Evolutionary conservation across 2,113 vertebrate genomes (phyloP).

Genomic region (Rhagologus leucostigma): DNA sequence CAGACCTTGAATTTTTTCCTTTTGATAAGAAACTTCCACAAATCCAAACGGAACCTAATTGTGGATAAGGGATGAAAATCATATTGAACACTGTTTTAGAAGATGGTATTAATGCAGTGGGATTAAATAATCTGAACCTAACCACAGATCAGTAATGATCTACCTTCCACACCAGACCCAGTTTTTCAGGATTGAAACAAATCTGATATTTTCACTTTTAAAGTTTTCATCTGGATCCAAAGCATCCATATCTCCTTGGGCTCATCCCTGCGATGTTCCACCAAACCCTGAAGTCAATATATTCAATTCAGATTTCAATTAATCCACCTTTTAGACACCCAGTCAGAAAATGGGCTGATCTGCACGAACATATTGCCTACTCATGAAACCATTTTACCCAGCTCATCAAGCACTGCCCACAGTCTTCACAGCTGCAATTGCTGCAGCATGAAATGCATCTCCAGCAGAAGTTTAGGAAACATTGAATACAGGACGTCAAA

Average conservation of each 20-base stretch:
- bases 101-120: neutral
- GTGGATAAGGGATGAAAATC: neutral
- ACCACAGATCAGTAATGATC: neutral
- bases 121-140: neutral
- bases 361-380: neutral
- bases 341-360: neutral
- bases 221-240: neutral
- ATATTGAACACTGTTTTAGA: neutral
- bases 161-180: neutral
- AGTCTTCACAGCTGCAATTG: neutral
- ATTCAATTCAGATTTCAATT: neutral
- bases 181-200: neutral
- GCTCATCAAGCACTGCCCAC: neutral
- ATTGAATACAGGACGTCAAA: neutral
- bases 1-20: neutral
- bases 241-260: neutral
- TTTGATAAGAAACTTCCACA: neutral
- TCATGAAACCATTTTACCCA: neutral
- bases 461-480: neutral
- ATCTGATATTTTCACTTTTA: neutral
- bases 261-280: neutral
- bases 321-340: neutral
- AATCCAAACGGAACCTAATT: neutral
- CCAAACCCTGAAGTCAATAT: neutral
- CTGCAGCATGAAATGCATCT: neutral